Conservation (phyloP, 2,113 vertebrate genomes). For the Shinisaurus crocodilurus region DNA sequence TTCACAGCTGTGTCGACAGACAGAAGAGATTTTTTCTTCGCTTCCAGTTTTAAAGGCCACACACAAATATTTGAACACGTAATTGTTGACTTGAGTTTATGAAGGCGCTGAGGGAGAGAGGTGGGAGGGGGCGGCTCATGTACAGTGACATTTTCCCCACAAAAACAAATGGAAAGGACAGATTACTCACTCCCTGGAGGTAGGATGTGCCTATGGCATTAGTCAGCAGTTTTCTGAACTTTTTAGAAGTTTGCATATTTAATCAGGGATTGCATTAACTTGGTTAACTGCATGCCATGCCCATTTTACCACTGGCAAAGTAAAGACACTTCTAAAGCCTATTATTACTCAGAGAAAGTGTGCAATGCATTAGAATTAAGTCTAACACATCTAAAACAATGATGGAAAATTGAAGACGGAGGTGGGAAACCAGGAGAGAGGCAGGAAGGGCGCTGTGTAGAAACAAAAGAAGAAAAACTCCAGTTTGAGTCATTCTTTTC, state of each 20-base stretch:
- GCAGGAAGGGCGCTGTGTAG: constrained; percentile 17
- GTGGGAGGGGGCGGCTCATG: constrained; percentile 24
- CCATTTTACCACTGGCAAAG: constrained; percentile 63
- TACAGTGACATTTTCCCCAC: constrained; percentile 55
- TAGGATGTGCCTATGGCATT: constrained; percentile 51
- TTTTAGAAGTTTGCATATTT: constrained; percentile 73
- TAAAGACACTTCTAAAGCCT: constrained; percentile 58
- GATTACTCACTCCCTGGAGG: constrained; percentile 26
- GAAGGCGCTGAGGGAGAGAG: constrained; percentile 64
- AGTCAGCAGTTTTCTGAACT: constrained; percentile 70
- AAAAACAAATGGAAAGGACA: constrained; percentile 48
- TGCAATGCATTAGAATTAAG: constrained; percentile 42
- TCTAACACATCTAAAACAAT: constrained; percentile 53
- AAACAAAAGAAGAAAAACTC: constrained; percentile 28
- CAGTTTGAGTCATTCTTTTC: constrained; percentile 17
- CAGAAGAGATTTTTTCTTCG: constrained; percentile 95
- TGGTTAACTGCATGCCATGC: constrained; percentile 76
- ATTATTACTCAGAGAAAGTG: constrained; percentile 49
- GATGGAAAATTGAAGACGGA: constrained; percentile 49
- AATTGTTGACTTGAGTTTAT: constrained; percentile 93
- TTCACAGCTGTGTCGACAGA: constrained; percentile 96
- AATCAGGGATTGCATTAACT: constrained; percentile 77
- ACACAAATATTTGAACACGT: constrained; percentile 97
- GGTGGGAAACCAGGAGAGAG: neutral
- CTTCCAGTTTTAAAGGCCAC: constrained; percentile 97